Conservation (phyloP, 2,888 invertebrate genomes). For the Chelonus formosanus region DNA sequence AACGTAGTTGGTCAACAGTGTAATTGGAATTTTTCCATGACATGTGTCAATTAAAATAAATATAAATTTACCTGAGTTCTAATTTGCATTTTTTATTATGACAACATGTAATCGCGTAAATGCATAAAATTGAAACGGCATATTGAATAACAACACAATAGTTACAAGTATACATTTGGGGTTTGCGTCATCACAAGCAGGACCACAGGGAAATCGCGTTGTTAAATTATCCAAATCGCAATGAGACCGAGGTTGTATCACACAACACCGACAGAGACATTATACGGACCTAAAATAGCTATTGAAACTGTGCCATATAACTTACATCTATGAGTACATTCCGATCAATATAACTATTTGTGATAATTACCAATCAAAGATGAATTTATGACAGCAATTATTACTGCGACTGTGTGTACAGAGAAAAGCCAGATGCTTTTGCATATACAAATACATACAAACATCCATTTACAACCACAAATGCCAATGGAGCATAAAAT, state of each 20-base stretch:
- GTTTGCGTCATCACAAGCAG: slow-evolving; percentile 11
- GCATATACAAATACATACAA: background rate
- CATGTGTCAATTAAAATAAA: slow-evolving; percentile 6
- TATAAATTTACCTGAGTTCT: background rate
- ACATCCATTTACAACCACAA: slow-evolving; percentile 4
- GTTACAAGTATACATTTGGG: slow-evolving; percentile 3
- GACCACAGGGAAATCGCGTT: slow-evolving; percentile 12
- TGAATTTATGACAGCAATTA: slow-evolving; percentile 53
- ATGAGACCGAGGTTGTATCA: slow-evolving; percentile 15
- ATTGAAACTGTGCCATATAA: slow-evolving; percentile 49
- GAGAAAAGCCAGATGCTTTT: background rate
- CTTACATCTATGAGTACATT: slow-evolving; percentile 43
- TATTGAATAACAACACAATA: slow-evolving; percentile 16
- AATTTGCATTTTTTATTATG: slow-evolving; percentile 5
- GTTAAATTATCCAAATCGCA: slow-evolving; percentile 28
- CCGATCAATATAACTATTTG: slow-evolving; percentile 44
- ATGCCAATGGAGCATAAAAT: slow-evolving; percentile 23
- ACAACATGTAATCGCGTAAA: slow-evolving; percentile 12
- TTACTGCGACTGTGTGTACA: slow-evolving; percentile 40
- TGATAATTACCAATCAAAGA: slow-evolving; percentile 51
- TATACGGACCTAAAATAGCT: slow-evolving; percentile 30
- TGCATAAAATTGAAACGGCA: slow-evolving; percentile 20
- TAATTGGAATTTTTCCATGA: background rate
- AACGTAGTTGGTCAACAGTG: too few relatives aligned
- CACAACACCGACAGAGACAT: background rate